Conservation (phyloP, 2,797 vertebrate species). For the Cetoscarus ocellatus region DNA sequence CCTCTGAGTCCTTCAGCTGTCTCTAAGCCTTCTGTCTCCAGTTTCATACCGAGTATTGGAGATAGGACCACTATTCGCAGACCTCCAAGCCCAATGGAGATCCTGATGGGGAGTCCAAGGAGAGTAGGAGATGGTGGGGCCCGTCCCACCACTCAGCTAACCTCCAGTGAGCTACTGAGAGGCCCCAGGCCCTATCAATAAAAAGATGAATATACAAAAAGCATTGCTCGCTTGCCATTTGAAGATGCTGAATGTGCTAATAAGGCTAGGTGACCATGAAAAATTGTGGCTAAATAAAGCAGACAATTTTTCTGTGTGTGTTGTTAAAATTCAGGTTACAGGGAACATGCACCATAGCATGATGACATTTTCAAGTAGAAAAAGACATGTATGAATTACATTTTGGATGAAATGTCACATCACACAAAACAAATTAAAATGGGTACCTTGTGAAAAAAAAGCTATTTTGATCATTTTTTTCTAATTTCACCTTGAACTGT, state of each 20-base stretch:
- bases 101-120: slow-evolving; percentile 54
- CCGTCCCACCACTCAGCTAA: slow-evolving; percentile 32
- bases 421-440: no score
- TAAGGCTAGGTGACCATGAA: not conserved
- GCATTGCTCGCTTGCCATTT: not conserved
- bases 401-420: no score
- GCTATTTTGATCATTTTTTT: no score
- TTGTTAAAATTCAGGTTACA: no score
- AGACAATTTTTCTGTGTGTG: no score
- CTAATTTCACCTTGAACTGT: no score
- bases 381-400: no score
- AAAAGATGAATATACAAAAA: slow-evolving; percentile 1
- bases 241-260: not conserved
- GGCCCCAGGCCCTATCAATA: slow-evolving; percentile 47
- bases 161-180: slow-evolving; percentile 55
- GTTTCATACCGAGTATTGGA: not conserved
- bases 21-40: not conserved
- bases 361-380: no score
- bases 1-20: not conserved
- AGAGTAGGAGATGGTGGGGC: slow-evolving; percentile 20
- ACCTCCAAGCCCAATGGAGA: slow-evolving; percentile 71
- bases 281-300: not conserved
- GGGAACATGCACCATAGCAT: no score
- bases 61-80: slow-evolving; percentile 22
- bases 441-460: no score